Percentiles rank a stretch among this genome's conserved stretches.
phyloP scores from a whole-genome alignment of 1,140 invertebrate genomes.

The Periplaneta americana region DNA sequence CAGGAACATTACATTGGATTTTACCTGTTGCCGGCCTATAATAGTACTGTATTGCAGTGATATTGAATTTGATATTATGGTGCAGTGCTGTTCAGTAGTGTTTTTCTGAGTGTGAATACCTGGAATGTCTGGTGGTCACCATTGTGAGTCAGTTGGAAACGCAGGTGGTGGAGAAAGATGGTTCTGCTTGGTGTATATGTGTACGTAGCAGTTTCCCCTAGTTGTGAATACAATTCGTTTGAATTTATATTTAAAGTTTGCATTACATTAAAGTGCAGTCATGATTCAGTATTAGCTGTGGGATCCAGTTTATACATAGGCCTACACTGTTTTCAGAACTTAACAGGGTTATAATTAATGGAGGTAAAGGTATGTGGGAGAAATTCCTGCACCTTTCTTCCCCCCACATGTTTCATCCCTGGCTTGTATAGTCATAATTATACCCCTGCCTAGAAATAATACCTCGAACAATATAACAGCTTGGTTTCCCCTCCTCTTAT shows the following conservation, averaged over 20 bases:
- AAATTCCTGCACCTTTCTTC: too few relatives aligned
- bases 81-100: background rate
- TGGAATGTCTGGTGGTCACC: background rate
- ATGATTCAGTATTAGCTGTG: too few relatives aligned
- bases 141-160: background rate
- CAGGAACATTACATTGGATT: background rate
- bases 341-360: too few relatives aligned
- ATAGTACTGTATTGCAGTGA: background rate
- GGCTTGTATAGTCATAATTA: too few relatives aligned
- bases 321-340: too few relatives aligned
- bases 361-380: too few relatives aligned
- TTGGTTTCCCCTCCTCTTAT: too few relatives aligned
- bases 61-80: background rate
- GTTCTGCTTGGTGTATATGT: background rate
- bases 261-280: background rate
- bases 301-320: too few relatives aligned
- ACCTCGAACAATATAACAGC: too few relatives aligned
- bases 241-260: background rate
- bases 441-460: too few relatives aligned
- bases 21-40: background rate
- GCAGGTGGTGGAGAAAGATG: background rate
- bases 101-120: background rate
- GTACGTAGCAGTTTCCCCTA: background rate
- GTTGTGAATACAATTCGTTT: too few relatives aligned
- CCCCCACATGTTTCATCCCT: too few relatives aligned